These are phyloP conservation scores for Epinephelus awoara DNA, from an alignment of 2,797 vertebrate species.

Conservation along the genomic window DNA sequence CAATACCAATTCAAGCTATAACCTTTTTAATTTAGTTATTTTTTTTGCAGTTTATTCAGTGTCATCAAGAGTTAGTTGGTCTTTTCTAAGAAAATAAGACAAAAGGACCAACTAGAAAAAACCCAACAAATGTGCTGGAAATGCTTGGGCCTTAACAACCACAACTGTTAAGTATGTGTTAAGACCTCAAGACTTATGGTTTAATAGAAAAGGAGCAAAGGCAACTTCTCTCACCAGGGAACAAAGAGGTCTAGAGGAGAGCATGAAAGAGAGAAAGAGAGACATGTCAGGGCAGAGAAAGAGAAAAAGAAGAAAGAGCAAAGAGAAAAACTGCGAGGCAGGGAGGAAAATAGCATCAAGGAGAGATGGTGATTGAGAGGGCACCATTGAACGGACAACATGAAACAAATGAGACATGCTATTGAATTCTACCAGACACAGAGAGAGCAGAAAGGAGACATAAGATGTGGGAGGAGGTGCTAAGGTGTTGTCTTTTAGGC, in stretches of 20 bases:
- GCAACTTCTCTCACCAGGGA: conserved; percentile 14
- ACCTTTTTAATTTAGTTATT: conserved; percentile 13
- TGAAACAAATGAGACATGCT: conserved; percentile 56
- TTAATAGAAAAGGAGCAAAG: conserved; percentile 44
- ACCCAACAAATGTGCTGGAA: background rate
- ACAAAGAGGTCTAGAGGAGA: conserved; percentile 10
- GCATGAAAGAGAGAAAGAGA: conserved; percentile 22
- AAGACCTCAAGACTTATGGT: conserved; percentile 28
- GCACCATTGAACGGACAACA: conserved; percentile 38
- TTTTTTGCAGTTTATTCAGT: conserved; percentile 26
- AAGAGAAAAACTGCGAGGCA: conserved; percentile 14
- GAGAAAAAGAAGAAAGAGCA: conserved; percentile 25
- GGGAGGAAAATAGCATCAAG: conserved; percentile 45
- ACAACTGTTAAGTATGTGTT: conserved; percentile 25
- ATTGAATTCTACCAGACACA: conserved; percentile 19
- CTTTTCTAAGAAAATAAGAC: background rate
- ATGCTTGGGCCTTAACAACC: conserved; percentile 19
- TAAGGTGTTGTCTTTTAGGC: conserved; percentile 22
- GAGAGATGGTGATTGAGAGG: conserved; percentile 46
- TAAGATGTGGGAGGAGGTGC: conserved; percentile 28
- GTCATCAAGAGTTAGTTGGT: conserved; percentile 17
- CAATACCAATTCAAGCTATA: conserved; percentile 31
- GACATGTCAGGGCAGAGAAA: conserved; percentile 14
- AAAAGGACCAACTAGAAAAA: background rate
- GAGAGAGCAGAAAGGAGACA: conserved; percentile 5